Evolutionary conservation across 2,888 invertebrate genomes (phyloP), one percentile per base, ranked within the genome.

Genomic region (Ceramica pisi): DNA sequence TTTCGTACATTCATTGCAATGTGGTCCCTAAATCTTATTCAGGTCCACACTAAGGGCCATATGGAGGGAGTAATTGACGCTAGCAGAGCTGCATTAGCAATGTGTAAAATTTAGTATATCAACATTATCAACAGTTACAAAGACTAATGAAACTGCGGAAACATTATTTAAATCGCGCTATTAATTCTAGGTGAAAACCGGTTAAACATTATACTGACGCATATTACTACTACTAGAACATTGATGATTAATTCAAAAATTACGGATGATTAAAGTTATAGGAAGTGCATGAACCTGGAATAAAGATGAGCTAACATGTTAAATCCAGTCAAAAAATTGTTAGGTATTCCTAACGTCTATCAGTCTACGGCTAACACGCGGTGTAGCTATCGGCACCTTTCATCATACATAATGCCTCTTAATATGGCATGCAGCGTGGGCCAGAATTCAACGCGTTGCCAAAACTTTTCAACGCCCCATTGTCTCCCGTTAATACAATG

Each of bases 381-480:
- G 48, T 14, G 9, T 55, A 57, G 55, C 50, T 57, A 66, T 73
- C 86, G 84, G 86, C 61, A 60, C 71, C 78, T 78, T 84, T 84
- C 68, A 80, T 82, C 72, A 73, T 65, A 53, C 60, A 57, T 67
- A 57, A 68, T 57, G 41, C 64, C 31, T 53, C 77, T 78, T 79
- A 75, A 76, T 84, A 78, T 73, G 80, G 82, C 66, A 50, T 46
- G 41, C 72, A 72, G 78, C 75, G 78, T 82, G 80, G 82, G 82
- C 78, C 55, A 66, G 70, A 65, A 74, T 56, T 75, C 66, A 70
- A 64, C 65, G 57, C 76, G 62, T 69, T 67, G 78, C 84, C 82
- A 86, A 86, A 86, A 84, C 63, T 74, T 78, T 76, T 75, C 72
- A 81, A 80, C 71, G 67, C 59, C 69, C 84, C 78, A 85, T 85